phyloP scores from a whole-genome alignment of 2,797 vertebrate genomes.

The Allobates femoralis region DNA sequence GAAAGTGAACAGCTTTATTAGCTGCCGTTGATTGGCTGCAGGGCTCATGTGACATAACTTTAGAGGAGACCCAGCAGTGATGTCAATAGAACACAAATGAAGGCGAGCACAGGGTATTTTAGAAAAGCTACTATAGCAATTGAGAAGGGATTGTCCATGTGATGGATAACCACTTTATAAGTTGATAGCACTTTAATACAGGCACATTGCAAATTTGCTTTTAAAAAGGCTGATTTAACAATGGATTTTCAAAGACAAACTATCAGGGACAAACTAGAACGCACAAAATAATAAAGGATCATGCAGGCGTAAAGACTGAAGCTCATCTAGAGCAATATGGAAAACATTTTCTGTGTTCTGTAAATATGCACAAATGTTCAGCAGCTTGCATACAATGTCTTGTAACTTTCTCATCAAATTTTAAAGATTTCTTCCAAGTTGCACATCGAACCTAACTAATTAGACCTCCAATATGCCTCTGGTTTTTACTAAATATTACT shows the following conservation, averaged over 20 bases:
- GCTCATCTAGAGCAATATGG: background rate
- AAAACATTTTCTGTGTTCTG: background rate
- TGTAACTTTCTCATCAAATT: slow-evolving; percentile 12
- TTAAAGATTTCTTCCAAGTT: background rate
- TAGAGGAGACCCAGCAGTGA: too few relatives aligned
- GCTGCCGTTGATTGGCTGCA: too few relatives aligned
- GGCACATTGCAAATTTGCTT: slow-evolving; percentile 22
- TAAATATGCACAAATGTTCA: slow-evolving; percentile 13
- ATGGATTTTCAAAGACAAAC: background rate
- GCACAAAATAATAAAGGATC: background rate
- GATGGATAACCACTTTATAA: background rate
- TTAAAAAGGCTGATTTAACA: background rate
- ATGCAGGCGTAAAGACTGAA: slow-evolving; percentile 4
- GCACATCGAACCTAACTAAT: slow-evolving; percentile 14
- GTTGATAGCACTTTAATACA: slow-evolving; percentile 37
- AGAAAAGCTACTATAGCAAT: too few relatives aligned
- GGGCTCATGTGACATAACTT: too few relatives aligned
- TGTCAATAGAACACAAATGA: too few relatives aligned
- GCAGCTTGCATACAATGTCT: slow-evolving; percentile 28
- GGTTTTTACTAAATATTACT: slow-evolving; percentile 16
- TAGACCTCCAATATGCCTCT: background rate
- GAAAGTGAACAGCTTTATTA: too few relatives aligned
- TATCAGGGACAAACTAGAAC: background rate
- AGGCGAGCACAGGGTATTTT: too few relatives aligned
- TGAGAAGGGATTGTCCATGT: too few relatives aligned